Conservation (phyloP, 2,113 vertebrate species). For the Anseranas semipalmata region DNA sequence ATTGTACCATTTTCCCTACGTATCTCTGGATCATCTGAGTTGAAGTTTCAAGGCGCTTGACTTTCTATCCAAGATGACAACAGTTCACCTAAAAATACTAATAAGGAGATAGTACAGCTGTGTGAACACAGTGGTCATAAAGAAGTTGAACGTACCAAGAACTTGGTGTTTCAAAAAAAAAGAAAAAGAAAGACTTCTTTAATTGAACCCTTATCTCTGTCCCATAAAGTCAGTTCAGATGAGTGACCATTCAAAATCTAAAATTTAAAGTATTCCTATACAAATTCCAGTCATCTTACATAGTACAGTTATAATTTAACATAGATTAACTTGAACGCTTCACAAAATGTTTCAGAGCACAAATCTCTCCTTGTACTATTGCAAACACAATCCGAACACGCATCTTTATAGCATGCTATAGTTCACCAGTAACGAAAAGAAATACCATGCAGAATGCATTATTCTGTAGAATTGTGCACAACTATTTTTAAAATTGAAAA, state of each 20-base stretch:
- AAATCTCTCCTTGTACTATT: neutral
- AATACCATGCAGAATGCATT: neutral
- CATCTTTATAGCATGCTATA: neutral
- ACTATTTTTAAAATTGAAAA: neutral
- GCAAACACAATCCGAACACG: neutral
- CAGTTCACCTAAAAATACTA: neutral
- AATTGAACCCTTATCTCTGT: neutral
- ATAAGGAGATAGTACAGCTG: neutral
- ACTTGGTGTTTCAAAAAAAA: neutral
- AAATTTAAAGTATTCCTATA: neutral
- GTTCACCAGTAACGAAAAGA: neutral
- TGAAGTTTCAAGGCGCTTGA: neutral
- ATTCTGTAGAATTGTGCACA: neutral
- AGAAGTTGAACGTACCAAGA: neutral
- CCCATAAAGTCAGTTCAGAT: neutral
- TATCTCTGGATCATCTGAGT: neutral
- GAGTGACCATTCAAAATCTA: neutral
- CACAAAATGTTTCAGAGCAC: neutral
- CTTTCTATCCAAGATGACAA: neutral
- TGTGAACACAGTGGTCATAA: neutral
- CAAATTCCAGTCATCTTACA: fast-evolving
- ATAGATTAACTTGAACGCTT: neutral
- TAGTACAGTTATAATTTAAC: fast-evolving
- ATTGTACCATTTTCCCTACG: neutral
- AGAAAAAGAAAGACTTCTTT: neutral